Conservation (phyloP, 2,888 invertebrate species). For the Xylophagus ater region DNA sequence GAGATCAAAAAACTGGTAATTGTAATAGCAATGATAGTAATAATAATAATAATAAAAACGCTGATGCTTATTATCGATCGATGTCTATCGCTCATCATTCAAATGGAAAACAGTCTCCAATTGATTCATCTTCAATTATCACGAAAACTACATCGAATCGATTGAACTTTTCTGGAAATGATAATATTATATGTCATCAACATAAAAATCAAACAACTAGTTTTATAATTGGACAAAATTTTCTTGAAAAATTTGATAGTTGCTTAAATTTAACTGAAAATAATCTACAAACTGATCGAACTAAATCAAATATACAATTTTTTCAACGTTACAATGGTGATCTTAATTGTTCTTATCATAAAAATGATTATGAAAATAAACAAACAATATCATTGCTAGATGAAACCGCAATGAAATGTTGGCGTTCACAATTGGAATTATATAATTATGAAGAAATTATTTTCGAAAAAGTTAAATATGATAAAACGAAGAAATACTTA, state of each 20-base stretch:
- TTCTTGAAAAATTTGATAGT: conserved; percentile 13
- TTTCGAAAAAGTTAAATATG: conserved; percentile 34
- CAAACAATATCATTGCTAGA: not conserved
- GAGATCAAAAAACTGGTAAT: not conserved
- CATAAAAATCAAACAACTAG: conserved; percentile 13
- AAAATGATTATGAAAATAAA: not conserved
- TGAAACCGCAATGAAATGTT: not conserved
- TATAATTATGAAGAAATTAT: conserved; percentile 20
- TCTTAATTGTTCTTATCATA: not conserved
- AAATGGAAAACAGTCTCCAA: no score
- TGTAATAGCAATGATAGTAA: not conserved
- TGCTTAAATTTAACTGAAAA: conserved; percentile 7
- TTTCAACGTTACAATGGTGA: not conserved
- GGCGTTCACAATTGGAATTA: no score
- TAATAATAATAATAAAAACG: not conserved
- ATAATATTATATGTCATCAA: no score
- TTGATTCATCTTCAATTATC: no score
- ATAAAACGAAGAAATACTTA: conserved; percentile 33
- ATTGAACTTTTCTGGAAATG: not conserved
- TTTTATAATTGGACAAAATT: conserved; percentile 12
- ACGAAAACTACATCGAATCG: no score
- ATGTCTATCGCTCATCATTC: no score
- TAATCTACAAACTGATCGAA: conserved; percentile 7
- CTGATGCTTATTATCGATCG: no score
- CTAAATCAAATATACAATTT: not conserved